phyloP scores from a whole-genome alignment of 30 jellyfish, hydroid and myxozoan species.

The Hydractinia symbiolongicarpus region DNA sequence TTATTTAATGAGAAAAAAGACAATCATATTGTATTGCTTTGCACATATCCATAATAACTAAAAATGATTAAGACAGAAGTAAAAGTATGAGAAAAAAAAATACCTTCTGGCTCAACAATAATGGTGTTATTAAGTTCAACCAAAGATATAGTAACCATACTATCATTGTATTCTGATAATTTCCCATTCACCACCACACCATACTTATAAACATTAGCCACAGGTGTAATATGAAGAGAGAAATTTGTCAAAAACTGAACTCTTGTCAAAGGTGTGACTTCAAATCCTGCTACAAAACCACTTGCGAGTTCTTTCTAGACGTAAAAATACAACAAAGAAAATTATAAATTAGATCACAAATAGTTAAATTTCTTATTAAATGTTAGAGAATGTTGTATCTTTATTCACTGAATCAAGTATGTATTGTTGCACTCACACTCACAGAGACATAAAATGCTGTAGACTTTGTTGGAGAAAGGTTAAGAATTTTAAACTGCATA shows the following conservation, averaged over 20 bases:
- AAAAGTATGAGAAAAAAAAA: background rate
- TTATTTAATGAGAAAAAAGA: too few relatives aligned
- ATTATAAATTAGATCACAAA: background rate
- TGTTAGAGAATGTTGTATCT: background rate
- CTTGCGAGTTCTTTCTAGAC: background rate
- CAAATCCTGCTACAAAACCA: background rate
- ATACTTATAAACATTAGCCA: background rate
- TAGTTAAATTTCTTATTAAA: background rate
- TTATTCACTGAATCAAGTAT: background rate
- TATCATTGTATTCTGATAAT: background rate
- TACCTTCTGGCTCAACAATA: slow-evolving; percentile 4
- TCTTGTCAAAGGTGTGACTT: background rate
- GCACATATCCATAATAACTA: too few relatives aligned
- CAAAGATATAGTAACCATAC: background rate
- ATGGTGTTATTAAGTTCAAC: background rate
- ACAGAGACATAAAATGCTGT: too few relatives aligned
- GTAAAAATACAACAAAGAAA: background rate
- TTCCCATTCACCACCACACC: background rate
- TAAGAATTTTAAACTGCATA: too few relatives aligned
- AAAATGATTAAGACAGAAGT: too few relatives aligned
- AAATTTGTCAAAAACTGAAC: background rate
- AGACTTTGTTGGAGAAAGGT: too few relatives aligned
- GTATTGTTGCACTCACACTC: too few relatives aligned
- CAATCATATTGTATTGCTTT: too few relatives aligned
- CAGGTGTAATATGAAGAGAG: background rate